Evolutionary conservation across 2,888 invertebrate genomes (phyloP), one percentile per base, ranked within the genome.

Genomic region (Protonemura montana): DNA sequence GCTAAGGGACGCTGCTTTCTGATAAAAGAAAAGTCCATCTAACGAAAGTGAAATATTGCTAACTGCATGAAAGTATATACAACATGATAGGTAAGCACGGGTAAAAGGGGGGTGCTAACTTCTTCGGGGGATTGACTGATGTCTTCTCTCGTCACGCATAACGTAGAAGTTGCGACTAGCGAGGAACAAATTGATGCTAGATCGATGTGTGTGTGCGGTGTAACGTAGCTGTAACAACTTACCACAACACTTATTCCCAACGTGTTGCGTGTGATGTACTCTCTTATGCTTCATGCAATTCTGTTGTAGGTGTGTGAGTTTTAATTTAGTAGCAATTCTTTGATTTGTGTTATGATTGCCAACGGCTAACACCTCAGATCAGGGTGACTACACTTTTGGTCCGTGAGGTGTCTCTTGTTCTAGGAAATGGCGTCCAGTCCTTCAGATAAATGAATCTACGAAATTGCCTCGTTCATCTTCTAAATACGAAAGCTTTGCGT

Each of bases 401-500:
- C 28, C 78, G n/a, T n/a, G n/a, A 78, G 78, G 27, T 78, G 28
- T 78, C 78, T 76, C 76, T 25, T 21, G 26, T 26, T 76, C n/a
- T n/a, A n/a, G n/a, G n/a, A 76, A 21, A 26, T 26, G 5, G 3
- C n/a, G n/a, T n/a, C 7, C n/a, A 26, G 78, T 78, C 10, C 78
- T 78, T 28, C 78, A 78, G 78, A 78, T 78, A 78, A 78, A 25
- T 78, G 78, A 78, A 78, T 78, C 28, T 78, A n/a, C 78, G 78
- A 26, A 78, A 78, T 78, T 78, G 78, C 78, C 78, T 25, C 78
- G 27, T 78, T 26, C 78, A 78, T 78, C 78, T 78, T 78, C 25
- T 78, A 78, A 78, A 78, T 78, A 78, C 78, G 78, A 78, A 27
- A 25, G 78, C 78, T 78, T 78, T 78, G 26, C 27, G 25, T 21